Conservation (phyloP, 1,140 invertebrate species). For the Oryctes rhinoceros region DNA sequence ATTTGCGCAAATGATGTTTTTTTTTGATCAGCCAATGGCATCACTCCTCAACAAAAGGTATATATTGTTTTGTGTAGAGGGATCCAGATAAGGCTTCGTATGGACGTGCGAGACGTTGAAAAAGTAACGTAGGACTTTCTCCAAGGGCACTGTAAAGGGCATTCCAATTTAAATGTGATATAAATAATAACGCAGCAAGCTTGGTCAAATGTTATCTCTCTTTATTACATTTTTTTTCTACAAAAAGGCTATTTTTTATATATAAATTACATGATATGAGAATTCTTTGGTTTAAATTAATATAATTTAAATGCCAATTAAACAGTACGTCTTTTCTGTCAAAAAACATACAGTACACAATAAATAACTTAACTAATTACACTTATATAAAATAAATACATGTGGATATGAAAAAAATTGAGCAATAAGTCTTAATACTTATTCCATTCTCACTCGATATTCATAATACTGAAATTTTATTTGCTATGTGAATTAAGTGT, state of each 20-base stretch:
- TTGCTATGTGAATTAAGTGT: constrained; percentile 74
- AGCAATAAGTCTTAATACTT: constrained; percentile 32
- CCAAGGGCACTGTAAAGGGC: neutral
- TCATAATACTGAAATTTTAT: constrained; percentile 54
- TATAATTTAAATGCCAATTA: constrained; percentile 25
- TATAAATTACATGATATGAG: constrained; percentile 21
- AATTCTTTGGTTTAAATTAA: constrained; percentile 36
- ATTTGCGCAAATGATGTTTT: no score
- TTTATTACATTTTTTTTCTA: neutral
- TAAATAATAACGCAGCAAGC: neutral
- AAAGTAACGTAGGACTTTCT: neutral
- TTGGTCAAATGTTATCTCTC: neutral
- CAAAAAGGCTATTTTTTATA: neutral
- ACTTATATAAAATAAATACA: neutral
- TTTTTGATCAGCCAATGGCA: neutral
- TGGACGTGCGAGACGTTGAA: neutral
- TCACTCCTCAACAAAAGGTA: neutral
- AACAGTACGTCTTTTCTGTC: constrained; percentile 1
- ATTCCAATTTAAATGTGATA: neutral
- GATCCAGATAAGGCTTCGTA: neutral
- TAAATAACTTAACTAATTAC: constrained; percentile 3
- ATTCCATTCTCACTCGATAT: neutral
- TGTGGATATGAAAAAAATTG: neutral
- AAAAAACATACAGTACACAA: constrained; percentile 11
- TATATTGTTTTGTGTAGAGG: neutral